Base-by-base conservation (phyloP, 2,888 invertebrate species). In the Timema podura region DNA sequence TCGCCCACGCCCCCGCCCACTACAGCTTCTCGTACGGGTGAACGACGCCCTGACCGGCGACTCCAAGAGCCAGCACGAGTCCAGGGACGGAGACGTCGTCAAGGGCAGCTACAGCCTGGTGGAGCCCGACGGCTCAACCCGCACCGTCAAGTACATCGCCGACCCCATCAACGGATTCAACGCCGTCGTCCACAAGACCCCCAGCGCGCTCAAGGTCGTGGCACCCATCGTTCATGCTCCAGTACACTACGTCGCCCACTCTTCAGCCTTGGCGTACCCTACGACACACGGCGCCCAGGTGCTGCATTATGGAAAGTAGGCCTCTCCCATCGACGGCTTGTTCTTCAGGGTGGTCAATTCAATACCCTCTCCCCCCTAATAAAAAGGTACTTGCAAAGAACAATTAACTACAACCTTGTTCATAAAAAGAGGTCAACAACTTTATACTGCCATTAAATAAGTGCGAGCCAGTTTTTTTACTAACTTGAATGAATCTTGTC, bases 121-220 rank as follows among this genome's bases (percentile, higher is more conserved):
- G 45, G 73, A 73, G 51, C 68, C 73, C 66, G 73, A 73, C 65
- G 73, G 73, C 64, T 68, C 71, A 65, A 71, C 61, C 44, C 73
- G 71, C 16, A 71, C 61, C 48, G 73, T 73, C 45, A 66, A 70
- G 47, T 73, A 73, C 70, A 68, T 68, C 67, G 73, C 73, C 51
- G 72, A 73, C 68, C 71, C 73, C 67, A 51, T 71, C 71, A 73
- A 73, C 61, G 73, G 73, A 67, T 73, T 73, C 73, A 73, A 73
- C 70, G 73, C 73, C 69, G 70, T 73, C 49, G 71, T 73, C 54
- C 71, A 71, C 64, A 46, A 57, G 10, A 68, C 71, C 15, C 68
- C 70, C 59, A 61, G 48, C 46, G 67, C 57, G 30, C 30, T 30
- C 30, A 30, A 30, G 6, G 70, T 67, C 48, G 73, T 65, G 51